Percentiles rank a stretch among this genome's conserved stretches.
phyloP scores from a whole-genome alignment of 2,113 vertebrate genomes.

The Pseudolaguvia tuberculata region DNA sequence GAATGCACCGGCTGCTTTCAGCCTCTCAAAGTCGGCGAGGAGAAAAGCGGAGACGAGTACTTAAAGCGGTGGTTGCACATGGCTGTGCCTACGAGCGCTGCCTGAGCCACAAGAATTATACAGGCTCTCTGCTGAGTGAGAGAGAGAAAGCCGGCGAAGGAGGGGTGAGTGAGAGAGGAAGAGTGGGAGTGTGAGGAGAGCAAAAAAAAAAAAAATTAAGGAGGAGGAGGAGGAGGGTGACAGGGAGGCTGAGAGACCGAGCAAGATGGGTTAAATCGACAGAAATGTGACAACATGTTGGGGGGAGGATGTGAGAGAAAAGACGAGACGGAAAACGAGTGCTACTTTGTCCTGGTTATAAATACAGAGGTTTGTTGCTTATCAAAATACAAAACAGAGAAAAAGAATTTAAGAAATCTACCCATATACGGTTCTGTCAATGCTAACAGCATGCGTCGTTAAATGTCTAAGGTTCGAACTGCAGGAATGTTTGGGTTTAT shows the following conservation, averaged over 20 bases:
- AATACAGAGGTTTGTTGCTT: not conserved
- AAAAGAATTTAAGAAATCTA: not conserved
- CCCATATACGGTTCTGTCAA: not conserved
- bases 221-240: constrained; percentile 14
- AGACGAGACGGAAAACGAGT: constrained; percentile 53
- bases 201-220: not conserved
- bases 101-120: constrained; percentile 55
- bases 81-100: constrained; percentile 71
- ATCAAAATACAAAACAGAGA: not conserved
- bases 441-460: not conserved
- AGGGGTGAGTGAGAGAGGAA: constrained; percentile 34
- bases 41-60: constrained; percentile 62
- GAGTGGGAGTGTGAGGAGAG: constrained; percentile 29
- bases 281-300: constrained; percentile 75
- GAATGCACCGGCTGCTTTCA: constrained; percentile 56
- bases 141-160: constrained; percentile 29
- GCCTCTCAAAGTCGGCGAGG: constrained; percentile 59
- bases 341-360: constrained; percentile 9
- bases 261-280: constrained; percentile 65
- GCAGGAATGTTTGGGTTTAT: not conserved
- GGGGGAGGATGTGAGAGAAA: constrained; percentile 55
- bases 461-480: not conserved
- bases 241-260: constrained; percentile 19
- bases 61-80: constrained; percentile 72
- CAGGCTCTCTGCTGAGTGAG: constrained; percentile 41